phyloP scores from a whole-genome alignment of 2,113 vertebrate species.

The Riparia riparia region DNA sequence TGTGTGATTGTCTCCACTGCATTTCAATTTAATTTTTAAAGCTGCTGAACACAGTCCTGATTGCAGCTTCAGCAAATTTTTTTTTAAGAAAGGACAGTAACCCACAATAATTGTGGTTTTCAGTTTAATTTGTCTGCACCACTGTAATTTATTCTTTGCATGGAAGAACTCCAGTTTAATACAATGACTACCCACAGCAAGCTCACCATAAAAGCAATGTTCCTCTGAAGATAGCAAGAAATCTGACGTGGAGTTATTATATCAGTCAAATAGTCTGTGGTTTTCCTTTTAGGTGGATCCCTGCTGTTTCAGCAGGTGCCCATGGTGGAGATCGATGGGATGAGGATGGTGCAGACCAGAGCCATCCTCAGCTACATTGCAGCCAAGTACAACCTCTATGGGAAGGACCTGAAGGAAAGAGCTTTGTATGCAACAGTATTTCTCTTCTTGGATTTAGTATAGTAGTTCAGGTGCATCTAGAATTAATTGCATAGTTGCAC shows the following conservation, averaged over 20 bases:
- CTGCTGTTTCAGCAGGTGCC: slow-evolving; percentile 91
- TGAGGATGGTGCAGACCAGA: slow-evolving; percentile 86
- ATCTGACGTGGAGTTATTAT: rapidly evolving
- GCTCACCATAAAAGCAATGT: not conserved
- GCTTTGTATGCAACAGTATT: slow-evolving; percentile 73
- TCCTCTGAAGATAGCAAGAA: not conserved
- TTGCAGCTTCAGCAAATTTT: not conserved
- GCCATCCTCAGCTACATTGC: slow-evolving; percentile 1
- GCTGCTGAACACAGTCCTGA: not conserved
- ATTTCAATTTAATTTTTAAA: not conserved
- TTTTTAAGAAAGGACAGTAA: not conserved
- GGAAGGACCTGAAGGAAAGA: not conserved
- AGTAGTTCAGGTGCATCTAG: not conserved
- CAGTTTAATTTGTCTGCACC: not conserved
- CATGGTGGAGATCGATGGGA: slow-evolving; percentile 90
- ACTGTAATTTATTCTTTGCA: not conserved
- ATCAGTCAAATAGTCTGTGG: not conserved
- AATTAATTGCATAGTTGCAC: not conserved
- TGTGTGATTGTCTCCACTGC: not conserved
- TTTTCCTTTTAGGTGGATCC: slow-evolving; percentile 59
- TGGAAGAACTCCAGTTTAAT: not conserved
- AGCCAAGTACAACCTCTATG: not conserved
- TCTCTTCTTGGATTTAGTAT: not conserved
- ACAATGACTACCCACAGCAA: not conserved
- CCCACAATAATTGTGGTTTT: not conserved